Base-by-base conservation (phyloP, 2,888 invertebrate species). In the Pseudococcus longispinus region DNA sequence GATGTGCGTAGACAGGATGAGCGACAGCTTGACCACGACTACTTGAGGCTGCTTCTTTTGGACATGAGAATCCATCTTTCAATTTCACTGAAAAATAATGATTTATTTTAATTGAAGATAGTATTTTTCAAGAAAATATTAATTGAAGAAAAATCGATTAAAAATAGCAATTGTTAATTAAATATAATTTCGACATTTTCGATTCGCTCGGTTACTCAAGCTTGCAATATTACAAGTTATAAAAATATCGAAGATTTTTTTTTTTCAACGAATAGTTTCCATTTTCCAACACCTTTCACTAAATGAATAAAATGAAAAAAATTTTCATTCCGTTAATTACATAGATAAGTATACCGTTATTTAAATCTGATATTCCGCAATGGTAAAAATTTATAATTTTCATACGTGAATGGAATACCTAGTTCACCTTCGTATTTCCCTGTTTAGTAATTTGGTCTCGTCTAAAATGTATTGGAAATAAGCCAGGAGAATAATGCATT, bases 1-100 rank as follows among this genome's bases (percentile, higher is more conserved):
- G 95, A 92, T 97, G 96, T 1, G 96, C 92, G 91, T 93, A 97
- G 91, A 95, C 96, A 29, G 96, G 96, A 91, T 97, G 97, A 37
- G 96, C 94, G 5, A 95, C 93, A 9, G 92, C 90, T 90, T 94
- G 94, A 32, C 96, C 96, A 89, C 93, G 93, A 18, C 92, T 91
- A 90, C 95, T 95, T 0, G 93, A 92, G 88, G 92, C 92, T 70
- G 92, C 91, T 51, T 93, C 93, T 90, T 94, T 94, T 88, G 97
- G 97, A 91, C 97, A 97, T 89, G 94, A 93, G 91, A 97, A 97
- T 82, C 96, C 97, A 89, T 96, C 96, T 90, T 94, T 94, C 88
- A 95, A 92, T 90, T 94, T 95, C 90, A 93, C 95, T 95, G 91
- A 1, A 91, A 91, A 88, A 46, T 87, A 84, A 23, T 23, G 8